These are phyloP conservation scores for Ommatoiulus sabulosus DNA, from an alignment of 2,888 invertebrate genomes.

Conservation along the genomic window DNA sequence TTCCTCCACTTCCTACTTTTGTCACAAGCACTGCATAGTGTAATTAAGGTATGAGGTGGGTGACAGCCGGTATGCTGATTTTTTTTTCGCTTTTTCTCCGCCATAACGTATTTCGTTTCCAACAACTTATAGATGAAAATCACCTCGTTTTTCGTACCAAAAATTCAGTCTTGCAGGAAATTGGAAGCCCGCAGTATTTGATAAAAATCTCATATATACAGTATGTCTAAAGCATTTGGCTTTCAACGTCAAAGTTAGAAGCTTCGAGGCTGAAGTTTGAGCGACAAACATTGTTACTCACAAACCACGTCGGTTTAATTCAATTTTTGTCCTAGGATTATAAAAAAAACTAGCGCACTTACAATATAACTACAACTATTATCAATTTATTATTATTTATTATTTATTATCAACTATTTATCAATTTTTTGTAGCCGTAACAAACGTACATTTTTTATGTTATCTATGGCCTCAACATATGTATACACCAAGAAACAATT, in stretches of 20 bases:
- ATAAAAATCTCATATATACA: conserved; percentile 25
- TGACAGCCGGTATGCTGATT: conserved; percentile 38
- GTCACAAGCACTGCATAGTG: not conserved
- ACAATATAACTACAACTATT: not conserved
- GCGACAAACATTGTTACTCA: not conserved
- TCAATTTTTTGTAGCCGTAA: not conserved
- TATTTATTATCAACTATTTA: not conserved
- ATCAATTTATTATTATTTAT: no score
- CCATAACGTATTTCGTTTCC: not conserved
- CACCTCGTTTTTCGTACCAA: not conserved
- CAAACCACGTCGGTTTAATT: not conserved
- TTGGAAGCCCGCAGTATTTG: conserved; percentile 25
- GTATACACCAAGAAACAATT: not conserved
- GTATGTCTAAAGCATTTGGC: not conserved
- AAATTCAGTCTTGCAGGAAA: conserved; percentile 48
- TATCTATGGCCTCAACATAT: not conserved
- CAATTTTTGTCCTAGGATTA: not conserved
- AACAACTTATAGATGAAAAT: conserved; percentile 41
- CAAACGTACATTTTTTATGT: not conserved
- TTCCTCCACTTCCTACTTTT: not conserved
- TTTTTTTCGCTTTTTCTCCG: not conserved
- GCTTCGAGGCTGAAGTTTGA: conserved; percentile 5
- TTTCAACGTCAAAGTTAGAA: not conserved
- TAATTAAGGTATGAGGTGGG: conserved; percentile 45
- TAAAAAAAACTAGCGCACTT: not conserved